These are phyloP conservation scores for Lysiphlebus fabarum DNA, from an alignment of 1,140 invertebrate genomes.

Conservation along the genomic window DNA sequence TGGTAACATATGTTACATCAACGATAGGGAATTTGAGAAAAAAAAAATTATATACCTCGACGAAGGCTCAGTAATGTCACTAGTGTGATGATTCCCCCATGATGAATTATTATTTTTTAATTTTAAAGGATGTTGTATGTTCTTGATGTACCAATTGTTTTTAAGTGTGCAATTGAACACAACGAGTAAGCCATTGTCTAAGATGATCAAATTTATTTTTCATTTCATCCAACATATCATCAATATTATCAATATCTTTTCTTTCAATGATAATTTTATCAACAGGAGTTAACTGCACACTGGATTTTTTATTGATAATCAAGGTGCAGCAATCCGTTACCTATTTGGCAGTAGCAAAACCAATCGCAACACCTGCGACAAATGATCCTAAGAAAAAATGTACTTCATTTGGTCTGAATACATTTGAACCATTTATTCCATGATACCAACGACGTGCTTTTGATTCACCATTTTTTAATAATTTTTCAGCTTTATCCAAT, in stretches of 20 bases:
- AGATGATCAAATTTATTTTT: constrained; percentile 33
- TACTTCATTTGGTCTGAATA: constrained; percentile 65
- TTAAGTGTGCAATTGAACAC: constrained; percentile 13
- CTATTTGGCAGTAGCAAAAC: constrained; percentile 53
- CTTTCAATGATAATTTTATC: constrained; percentile 23
- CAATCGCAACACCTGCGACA: constrained; percentile 68
- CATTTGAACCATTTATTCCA: constrained; percentile 62
- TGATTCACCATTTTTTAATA: constrained; percentile 65
- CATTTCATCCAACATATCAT: constrained; percentile 30
- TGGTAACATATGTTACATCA: no score
- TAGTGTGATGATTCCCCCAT: no score
- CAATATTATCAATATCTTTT: constrained; percentile 19
- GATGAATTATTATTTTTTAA: no score
- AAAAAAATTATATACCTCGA: no score
- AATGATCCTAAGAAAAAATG: constrained; percentile 75
- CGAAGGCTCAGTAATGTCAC: no score
- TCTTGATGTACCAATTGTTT: not conserved
- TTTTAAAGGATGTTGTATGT: no score
- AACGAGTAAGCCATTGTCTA: constrained; percentile 31
- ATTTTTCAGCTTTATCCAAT: constrained; percentile 70
- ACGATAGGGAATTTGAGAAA: no score
- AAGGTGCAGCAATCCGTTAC: constrained; percentile 43
- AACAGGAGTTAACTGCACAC: constrained; percentile 22
- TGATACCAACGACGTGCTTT: constrained; percentile 72
- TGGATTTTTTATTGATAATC: constrained; percentile 33